Conservation (phyloP, 2,113 vertebrate species). For the Formicarius rufipectus region DNA sequence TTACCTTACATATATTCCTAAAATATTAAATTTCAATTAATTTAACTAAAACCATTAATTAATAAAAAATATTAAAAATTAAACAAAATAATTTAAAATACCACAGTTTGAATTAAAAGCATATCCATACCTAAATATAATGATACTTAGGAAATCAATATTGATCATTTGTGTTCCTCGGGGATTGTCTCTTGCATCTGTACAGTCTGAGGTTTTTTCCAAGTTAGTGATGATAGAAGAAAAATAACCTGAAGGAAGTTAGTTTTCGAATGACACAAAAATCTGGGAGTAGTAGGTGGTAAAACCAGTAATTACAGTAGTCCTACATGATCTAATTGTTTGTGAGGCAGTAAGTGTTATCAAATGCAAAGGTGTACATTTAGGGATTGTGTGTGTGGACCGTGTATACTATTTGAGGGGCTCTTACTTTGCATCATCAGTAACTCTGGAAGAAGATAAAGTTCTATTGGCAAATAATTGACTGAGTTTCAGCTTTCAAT, state of each 20-base stretch:
- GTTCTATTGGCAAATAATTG: not conserved
- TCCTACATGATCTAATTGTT: not conserved
- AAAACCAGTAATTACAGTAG: not conserved
- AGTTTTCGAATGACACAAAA: not conserved
- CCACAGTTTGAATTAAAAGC: not conserved
- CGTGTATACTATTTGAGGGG: fast-evolving
- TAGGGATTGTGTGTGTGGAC: not conserved
- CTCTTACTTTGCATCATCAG: not conserved
- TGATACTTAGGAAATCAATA: not conserved
- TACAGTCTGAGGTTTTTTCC: not conserved
- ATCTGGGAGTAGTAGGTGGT: not conserved
- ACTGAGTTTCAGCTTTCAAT: not conserved
- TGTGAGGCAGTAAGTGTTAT: not conserved
- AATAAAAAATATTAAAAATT: not conserved
- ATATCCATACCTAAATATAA: not conserved
- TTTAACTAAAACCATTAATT: not conserved
- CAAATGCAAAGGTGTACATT: not conserved
- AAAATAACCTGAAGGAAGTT: not conserved
- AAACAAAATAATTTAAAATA: not conserved
- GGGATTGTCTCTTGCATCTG: not conserved
- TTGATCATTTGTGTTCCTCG: not conserved
- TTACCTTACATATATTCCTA: constrained; percentile 15
- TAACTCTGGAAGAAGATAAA: not conserved
- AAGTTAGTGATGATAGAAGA: not conserved
- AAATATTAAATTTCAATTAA: not conserved